Evolutionary conservation across 2,113 vertebrate genomes (phyloP).

Genomic region (Nanorana parkeri): DNA sequence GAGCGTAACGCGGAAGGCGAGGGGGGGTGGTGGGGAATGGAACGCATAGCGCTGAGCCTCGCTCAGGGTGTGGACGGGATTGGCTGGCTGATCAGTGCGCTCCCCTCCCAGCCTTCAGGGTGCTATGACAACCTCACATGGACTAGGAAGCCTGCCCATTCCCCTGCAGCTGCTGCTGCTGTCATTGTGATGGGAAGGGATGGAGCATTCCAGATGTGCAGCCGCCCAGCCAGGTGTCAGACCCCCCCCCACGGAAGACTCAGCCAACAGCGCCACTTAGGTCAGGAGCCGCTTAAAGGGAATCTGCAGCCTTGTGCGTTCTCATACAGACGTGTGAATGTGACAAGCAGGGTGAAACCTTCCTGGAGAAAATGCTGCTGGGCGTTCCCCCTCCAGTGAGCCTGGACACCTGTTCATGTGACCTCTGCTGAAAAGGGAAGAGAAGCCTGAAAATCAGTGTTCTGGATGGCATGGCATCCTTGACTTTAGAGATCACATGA

Average conservation of each 20-base stretch:
- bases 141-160: constrained; percentile 20
- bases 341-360: no score
- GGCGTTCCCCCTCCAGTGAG: no score
- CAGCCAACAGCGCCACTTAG: no score
- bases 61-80: constrained; percentile 40
- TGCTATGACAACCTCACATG: constrained; percentile 42
- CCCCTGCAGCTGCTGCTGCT: constrained; percentile 17
- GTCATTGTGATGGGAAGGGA: constrained; percentile 36
- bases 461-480: no score
- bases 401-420: no score
- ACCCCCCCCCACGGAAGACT: neutral
- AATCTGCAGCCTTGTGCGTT: no score
- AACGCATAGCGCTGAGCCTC: constrained; percentile 4
- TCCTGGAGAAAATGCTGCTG: no score
- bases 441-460: no score
- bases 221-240: constrained; percentile 9
- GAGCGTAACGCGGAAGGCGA: constrained; percentile 21
- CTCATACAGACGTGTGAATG: neutral
- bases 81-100: constrained; percentile 26
- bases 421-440: no score
- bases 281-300: no score
- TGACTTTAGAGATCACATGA: no score
- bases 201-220: constrained; percentile 32
- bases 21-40: neutral
- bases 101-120: constrained; percentile 43